Evolutionary conservation across 1,140 invertebrate genomes (phyloP), one percentile per base, ranked within the genome.

Genomic region (Drosophila orosa): DNA sequence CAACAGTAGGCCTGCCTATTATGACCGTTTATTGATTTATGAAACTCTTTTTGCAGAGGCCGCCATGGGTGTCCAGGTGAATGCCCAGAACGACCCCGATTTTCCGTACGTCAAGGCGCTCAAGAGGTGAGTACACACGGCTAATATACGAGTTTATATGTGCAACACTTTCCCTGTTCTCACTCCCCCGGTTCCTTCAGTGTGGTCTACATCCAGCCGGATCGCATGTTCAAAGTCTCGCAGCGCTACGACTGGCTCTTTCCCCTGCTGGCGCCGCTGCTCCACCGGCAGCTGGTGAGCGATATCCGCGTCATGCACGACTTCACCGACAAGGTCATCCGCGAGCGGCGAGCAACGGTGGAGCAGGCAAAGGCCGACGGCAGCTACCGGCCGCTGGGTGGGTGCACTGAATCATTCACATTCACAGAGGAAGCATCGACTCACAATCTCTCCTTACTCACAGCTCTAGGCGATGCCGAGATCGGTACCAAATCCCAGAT

Each of bases 1-100:
- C 48, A 4, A 22, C 29, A 52, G 13, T 52, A 6, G 29, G 48
- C 15, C 19, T 33, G 12, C 17, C 29, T 22, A 22, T 22, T 33
- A 33, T 33, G 17, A 1, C 29, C 29, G 2, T 9, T 48, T 62
- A 62, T 35, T 39, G n/a, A 62, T 66, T 17, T 59, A 48, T 52
- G 27, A 5, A 13, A 45, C 6, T 42, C 39, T 33, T 25, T 27
- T 90, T 13, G 0, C 47, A 87, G 95, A 96, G 91, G 94, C 94
- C 50, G 95, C 95, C 37, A 96, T 96, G 95, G 95, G 96, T 3
- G 92, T 92, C 33, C 92, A 93, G 61, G 93, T 96, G 10, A 93
- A 95, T 87, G 95, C 95, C 7, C 94, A 95, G 81, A 89, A 78
- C 12, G 92, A 94, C 73, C 74, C 81, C 13, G 92, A 94, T 31